Evolutionary conservation across 2,888 invertebrate species (phyloP), one percentile per base, ranked within the genome.

Genomic region (Ormyrus thymus): DNA sequence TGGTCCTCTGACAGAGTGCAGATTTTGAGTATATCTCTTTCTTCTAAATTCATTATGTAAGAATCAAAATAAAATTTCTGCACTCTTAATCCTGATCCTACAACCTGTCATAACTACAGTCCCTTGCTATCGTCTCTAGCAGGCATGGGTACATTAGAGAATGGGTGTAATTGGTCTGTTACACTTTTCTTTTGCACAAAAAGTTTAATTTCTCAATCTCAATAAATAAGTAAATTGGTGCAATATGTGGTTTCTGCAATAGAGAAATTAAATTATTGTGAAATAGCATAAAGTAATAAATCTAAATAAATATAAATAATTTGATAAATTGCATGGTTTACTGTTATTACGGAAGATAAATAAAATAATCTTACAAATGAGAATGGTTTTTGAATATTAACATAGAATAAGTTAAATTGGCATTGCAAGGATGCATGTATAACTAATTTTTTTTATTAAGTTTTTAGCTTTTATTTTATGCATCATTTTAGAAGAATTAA

Each of bases 91-190:
- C 55, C 59, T 48, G 13, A 73, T 76, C 78, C 81, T 76, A 78
- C 81, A 81, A 78, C 68, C 62, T 58, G 46, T 62, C 64, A 43
- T 76, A 81, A 76, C 76, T 76, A 78, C 78, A 78, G 75, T 72
- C 78, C 81, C 78, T 48, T 58, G 46, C 43, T 43, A 69, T 65
- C 74, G 77, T 75, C 77, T 80, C 65, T 65, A 50, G 48, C 70
- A 62, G 53, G 76, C 76, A 73, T 9, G 51, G 76, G 50, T 55
- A 56, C 8, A 45, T n/a, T 55, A 69, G 29, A 29, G 29, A 29
- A 29, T 29, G 29, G 29, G 29, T 48, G 50, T 46, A 58, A 53
- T 53, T 61, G 43, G 10, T 43, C 9, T 61, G n/a, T 55, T n/a
- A n/a, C 55, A 55, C n/a, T 10, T 6, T 55, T 45, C 43, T 45